Base-by-base conservation (phyloP, 2,888 invertebrate species). In the Bedellia somnulentella region DNA sequence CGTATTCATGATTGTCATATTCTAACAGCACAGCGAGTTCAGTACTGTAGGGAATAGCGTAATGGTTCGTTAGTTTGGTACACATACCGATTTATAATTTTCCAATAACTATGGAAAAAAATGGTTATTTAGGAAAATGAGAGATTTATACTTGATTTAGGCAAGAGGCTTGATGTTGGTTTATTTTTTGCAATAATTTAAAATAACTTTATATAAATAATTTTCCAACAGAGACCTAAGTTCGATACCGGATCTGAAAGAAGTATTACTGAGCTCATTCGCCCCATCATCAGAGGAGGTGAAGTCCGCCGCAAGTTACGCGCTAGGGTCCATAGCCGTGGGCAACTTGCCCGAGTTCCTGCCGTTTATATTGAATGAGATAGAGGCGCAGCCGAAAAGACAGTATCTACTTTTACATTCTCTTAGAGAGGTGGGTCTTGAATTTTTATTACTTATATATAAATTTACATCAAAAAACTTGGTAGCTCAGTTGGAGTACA, bases 361-460 rank as follows among this genome's bases (percentile, higher is more conserved):
- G 47, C 97, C 98, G 1, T 93, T 96, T 52, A 92, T 99, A 37
- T 76, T 99, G 24, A 80, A 86, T 34, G 95, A 98, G 70, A 98
- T 98, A 40, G 91, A 94, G 47, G 86, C 87, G 21, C 93, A 96
- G 53, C 94, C 96, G 0, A 93, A 92, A 57, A 80, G 94, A 33
- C 99, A 99, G 57, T 99, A 99, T 60, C 79, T 99, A 21, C 77
- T 99, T 29, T 71, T 99, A 36, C 98, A 99, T 70, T 97, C 99
- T 2, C 77, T 99, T 5, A 96, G 98, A 80, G 99, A 99, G 82
- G 95, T 92, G 47, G 45, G 46, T 31, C 8, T 24, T 23, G 18
- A n/a, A n/a, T n/a, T n/a, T n/a, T n/a, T n/a, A n/a, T 31, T 9
- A 18, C 18, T 6, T 9, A 18, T 9, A 18, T 9, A 18, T 9